A percentile compares a stretch with the other conserved stretches of the same genome.
These are phyloP conservation scores for human (Homo sapiens) DNA, from an alignment of 2,113 vertebrate genomes.

Conservation along the genomic window GRCh38 chr7:11801001-11801500, in stretches of 20 bases:
- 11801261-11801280: not conserved
- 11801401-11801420: not conserved
- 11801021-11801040: too few relatives aligned
- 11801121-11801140: too few relatives aligned
- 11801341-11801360: not conserved
- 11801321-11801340: not conserved
- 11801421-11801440: not conserved
- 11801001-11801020: not conserved
- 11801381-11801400: not conserved
- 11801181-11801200: not conserved
- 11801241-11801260: not conserved
- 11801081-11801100: too few relatives aligned
- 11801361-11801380: not conserved
- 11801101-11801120: too few relatives aligned
- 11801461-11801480: not conserved
- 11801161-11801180: not conserved
- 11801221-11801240: not conserved
- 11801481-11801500: not conserved
- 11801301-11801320: too few relatives aligned
- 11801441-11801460: not conserved
- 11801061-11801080: too few relatives aligned
- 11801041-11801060: too few relatives aligned
- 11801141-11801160: too few relatives aligned
- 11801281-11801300: too few relatives aligned
- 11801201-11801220: not conserved